Conservation (phyloP, 92 coral and sea anemone genomes). For the Phymanthus crucifer region DNA sequence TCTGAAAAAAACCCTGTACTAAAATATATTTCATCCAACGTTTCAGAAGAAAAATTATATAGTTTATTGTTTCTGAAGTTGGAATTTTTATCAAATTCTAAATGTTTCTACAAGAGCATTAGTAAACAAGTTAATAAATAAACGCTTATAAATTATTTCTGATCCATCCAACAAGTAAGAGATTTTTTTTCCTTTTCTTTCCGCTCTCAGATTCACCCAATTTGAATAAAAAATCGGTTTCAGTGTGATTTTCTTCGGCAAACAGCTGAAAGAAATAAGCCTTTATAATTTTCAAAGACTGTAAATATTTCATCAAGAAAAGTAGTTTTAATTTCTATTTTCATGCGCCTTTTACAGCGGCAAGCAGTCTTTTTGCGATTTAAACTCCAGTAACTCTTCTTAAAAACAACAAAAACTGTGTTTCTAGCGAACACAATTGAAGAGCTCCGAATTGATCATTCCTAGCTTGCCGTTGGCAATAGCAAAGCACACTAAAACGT, state of each 20-base stretch:
- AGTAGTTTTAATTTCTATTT: slow-evolving; percentile 18
- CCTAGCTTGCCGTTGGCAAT: slow-evolving; percentile 14
- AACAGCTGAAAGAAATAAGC: slow-evolving; percentile 27
- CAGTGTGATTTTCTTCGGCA: not conserved
- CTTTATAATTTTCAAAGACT: slow-evolving; percentile 13
- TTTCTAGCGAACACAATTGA: not conserved
- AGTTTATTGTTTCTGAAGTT: not conserved
- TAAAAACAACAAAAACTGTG: slow-evolving; percentile 34
- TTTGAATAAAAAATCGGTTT: slow-evolving; percentile 21
- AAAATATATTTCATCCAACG: slow-evolving; percentile 6
- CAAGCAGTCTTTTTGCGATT: slow-evolving; percentile 25
- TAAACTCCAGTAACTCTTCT: slow-evolving; percentile 26
- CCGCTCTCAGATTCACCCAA: not conserved
- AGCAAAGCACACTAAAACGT: not conserved
- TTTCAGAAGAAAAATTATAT: slow-evolving; percentile 2
- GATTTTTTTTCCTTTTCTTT: not conserved
- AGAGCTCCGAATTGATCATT: not conserved
- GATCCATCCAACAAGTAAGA: not conserved
- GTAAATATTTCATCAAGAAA: slow-evolving; percentile 47
- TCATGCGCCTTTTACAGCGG: not conserved
- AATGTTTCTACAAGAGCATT: slow-evolving; percentile 14
- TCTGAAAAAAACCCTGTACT: not conserved
- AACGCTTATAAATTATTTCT: slow-evolving; percentile 7
- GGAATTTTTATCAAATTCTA: not conserved
- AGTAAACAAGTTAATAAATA: slow-evolving; percentile 25